Conservation (phyloP, 1,140 invertebrate genomes). For the Musca domestica region DNA sequence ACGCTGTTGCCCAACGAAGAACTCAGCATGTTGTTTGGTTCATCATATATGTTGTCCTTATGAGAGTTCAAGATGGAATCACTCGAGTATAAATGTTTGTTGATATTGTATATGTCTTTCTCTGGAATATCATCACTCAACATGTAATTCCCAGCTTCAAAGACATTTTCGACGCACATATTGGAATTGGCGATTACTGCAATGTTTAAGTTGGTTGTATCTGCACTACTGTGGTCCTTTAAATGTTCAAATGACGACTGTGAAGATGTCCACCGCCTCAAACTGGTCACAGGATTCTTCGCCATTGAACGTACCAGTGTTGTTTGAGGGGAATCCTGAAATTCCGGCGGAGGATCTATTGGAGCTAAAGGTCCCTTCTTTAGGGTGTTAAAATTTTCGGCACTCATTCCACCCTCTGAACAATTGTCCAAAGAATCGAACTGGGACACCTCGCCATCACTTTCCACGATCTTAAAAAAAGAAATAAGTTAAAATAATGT, state of each 20-base stretch:
- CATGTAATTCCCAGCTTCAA: neutral
- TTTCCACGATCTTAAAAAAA: constrained; percentile 61
- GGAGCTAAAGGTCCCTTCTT: constrained; percentile 72
- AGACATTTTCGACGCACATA: neutral
- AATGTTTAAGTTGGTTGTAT: neutral
- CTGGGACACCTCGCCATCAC: constrained; percentile 67
- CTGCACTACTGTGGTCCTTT: constrained; percentile 30
- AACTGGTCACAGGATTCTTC: constrained; percentile 45
- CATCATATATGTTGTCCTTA: constrained; percentile 52
- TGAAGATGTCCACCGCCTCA: constrained; percentile 49
- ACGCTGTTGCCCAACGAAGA: constrained; percentile 47
- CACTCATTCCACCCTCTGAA: constrained; percentile 67
- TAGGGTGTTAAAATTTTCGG: constrained; percentile 76
- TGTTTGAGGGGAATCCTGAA: constrained; percentile 60
- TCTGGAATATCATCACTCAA: constrained; percentile 24
- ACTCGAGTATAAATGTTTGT: constrained; percentile 50
- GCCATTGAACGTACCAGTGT: constrained; percentile 49
- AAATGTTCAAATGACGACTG: constrained; percentile 49
- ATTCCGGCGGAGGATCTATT: constrained; percentile 77
- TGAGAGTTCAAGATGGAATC: constrained; percentile 50
- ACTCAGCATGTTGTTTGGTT: constrained; percentile 50
- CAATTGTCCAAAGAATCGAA: constrained; percentile 66
- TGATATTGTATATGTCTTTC: constrained; percentile 48
- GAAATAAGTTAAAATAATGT: neutral
- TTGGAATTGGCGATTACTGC: neutral